Evolutionary conservation across 2,113 vertebrate species (phyloP).

Genomic region (Nerophis ophidion): DNA sequence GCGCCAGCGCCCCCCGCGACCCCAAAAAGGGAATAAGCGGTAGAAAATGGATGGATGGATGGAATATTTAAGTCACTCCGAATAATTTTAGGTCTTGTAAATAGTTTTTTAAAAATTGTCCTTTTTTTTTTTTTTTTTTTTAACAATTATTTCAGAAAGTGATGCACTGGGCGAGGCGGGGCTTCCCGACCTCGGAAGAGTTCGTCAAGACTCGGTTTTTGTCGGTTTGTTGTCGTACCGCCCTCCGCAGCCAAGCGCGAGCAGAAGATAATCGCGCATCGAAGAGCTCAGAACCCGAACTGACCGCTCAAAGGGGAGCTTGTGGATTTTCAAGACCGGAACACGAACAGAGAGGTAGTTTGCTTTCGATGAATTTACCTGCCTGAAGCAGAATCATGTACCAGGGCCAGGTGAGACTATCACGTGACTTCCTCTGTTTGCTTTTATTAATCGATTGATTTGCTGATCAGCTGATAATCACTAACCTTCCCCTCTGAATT

Average conservation of each 20-base stretch:
- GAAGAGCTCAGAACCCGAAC: background rate
- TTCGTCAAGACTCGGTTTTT: background rate
- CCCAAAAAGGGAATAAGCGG: too few relatives aligned
- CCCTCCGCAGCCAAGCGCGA: slow-evolving; percentile 24
- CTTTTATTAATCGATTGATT: background rate
- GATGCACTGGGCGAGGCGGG: background rate
- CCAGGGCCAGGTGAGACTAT: slow-evolving; percentile 48
- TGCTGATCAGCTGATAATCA: too few relatives aligned
- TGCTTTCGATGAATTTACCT: background rate
- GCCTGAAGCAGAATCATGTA: slow-evolving; percentile 32
- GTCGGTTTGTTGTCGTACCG: slow-evolving; percentile 29
- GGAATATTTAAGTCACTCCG: too few relatives aligned
- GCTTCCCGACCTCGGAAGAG: slow-evolving; percentile 2
- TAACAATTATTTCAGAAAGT: slow-evolving; percentile 5
- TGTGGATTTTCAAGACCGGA: too few relatives aligned
- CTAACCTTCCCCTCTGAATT: too few relatives aligned
- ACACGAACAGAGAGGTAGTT: too few relatives aligned
- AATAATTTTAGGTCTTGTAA: too few relatives aligned
- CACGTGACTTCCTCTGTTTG: background rate
- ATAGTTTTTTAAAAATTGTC: too few relatives aligned
- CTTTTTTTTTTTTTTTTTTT: background rate
- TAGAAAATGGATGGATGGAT: too few relatives aligned
- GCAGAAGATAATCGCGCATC: slow-evolving; percentile 6
- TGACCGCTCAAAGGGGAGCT: too few relatives aligned
- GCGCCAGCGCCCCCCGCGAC: too few relatives aligned